Percentiles rank a stretch among this genome's conserved stretches.
Conservation (phyloP, 1,140 invertebrate species). For the Octopus sinensis region DNA sequence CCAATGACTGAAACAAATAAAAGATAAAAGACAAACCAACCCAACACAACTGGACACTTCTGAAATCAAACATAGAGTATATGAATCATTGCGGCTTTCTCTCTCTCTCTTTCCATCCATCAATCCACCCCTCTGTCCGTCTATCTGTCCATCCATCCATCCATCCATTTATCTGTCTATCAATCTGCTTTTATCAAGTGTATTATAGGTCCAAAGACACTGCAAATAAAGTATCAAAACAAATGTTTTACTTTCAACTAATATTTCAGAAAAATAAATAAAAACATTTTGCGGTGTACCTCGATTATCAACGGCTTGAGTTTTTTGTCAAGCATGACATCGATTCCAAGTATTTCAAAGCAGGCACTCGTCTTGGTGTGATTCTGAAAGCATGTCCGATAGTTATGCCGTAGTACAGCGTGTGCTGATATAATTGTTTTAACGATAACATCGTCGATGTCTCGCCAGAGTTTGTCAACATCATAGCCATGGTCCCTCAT, state of each 20-base stretch:
- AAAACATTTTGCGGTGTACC: constrained; percentile 60
- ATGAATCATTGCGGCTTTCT: too few species aligned
- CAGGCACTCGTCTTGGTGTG: constrained; percentile 81
- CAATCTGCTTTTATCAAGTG: neutral
- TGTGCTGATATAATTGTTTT: constrained; percentile 84
- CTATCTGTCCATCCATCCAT: too few species aligned
- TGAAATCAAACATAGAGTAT: too few species aligned
- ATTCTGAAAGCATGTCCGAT: constrained; percentile 80
- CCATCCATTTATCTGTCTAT: too few species aligned
- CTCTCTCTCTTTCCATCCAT: too few species aligned
- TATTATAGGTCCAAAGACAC: neutral
- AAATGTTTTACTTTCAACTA: neutral
- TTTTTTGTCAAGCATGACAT: constrained; percentile 80
- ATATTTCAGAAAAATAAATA: neutral
- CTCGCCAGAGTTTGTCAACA: constrained; percentile 70
- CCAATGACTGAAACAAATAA: too few species aligned
- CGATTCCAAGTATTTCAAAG: constrained; percentile 85
- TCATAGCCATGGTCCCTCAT: constrained; percentile 70
- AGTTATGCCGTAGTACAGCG: constrained; percentile 82
- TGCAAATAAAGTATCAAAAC: neutral
- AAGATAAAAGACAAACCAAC: too few species aligned
- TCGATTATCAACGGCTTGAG: constrained; percentile 83
- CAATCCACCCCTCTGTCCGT: too few species aligned
- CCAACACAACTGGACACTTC: too few species aligned
- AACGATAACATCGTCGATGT: constrained; percentile 84